phyloP scores from a whole-genome alignment of 1,140 invertebrate species.

The Hylyphantes graminicola region DNA sequence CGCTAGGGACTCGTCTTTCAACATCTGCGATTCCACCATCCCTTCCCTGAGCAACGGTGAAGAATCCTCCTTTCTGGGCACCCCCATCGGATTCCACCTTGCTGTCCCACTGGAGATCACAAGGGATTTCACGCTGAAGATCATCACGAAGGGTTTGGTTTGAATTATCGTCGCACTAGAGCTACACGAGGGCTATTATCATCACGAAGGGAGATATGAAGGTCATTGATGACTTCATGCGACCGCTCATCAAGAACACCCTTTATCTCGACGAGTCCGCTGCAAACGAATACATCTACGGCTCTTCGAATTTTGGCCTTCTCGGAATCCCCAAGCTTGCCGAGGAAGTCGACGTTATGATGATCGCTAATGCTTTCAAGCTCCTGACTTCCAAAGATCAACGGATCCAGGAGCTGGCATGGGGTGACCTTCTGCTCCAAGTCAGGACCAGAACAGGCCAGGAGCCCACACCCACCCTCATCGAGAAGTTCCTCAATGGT shows the following conservation, averaged over 20 bases:
- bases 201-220: not conserved
- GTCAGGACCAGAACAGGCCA: no score
- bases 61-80: no score
- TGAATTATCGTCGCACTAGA: not conserved
- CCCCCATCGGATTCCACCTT: no score
- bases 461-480: no score
- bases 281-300: constrained; percentile 4
- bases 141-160: not conserved
- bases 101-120: no score
- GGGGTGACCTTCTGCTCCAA: not conserved
- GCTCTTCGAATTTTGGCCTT: not conserved
- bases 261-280: not conserved
- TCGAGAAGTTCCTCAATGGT: no score
- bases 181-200: not conserved
- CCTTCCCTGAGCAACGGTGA: no score
- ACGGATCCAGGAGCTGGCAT: not conserved
- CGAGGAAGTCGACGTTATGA: not conserved
- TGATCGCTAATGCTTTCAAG: not conserved
- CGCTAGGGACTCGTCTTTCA: no score
- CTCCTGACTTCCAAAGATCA: not conserved
- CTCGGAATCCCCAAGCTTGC: not conserved
- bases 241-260: not conserved
- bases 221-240: not conserved
- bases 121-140: no score
- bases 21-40: no score